Conservation (phyloP, 2,797 vertebrate genomes). For the Manis pentadactyla region DNA sequence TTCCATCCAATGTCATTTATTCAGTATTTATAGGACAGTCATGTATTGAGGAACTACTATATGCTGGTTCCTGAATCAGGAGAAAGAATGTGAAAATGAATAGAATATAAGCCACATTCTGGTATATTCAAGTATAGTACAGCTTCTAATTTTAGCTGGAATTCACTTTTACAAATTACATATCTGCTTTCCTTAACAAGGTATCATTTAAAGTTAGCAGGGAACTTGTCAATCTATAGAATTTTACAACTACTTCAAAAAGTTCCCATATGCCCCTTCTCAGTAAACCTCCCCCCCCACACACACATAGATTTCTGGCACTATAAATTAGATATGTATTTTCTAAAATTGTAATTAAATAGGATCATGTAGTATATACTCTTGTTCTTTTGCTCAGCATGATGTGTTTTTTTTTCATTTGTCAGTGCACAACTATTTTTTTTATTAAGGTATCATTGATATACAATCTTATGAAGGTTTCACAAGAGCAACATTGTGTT, state of each 20-base stretch:
- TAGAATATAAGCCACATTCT: not conserved
- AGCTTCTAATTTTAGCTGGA: not conserved
- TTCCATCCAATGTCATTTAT: not conserved
- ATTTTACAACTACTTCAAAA: not conserved
- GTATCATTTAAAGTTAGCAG: not conserved
- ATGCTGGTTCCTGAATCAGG: not conserved
- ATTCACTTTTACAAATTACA: not conserved
- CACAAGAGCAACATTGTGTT: too few species aligned
- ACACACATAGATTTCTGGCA: not conserved
- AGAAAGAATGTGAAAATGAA: not conserved
- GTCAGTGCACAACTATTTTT: too few species aligned
- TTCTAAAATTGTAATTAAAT: slow-evolving; percentile 27
- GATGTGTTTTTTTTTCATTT: not conserved
- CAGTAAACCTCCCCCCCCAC: not conserved
- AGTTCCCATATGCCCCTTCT: not conserved
- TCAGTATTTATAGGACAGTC: not conserved
- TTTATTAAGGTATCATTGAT: too few species aligned
- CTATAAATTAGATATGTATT: slow-evolving; percentile 14
- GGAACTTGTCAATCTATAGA: not conserved
- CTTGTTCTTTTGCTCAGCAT: not conserved
- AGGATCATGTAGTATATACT: not conserved
- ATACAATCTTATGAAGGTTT: too few species aligned
- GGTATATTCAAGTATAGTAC: not conserved
- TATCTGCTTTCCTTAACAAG: not conserved
- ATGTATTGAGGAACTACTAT: not conserved